Evolutionary conservation across 37 sponge, comb jelly and placozoan genomes (phyloP), one percentile per base, ranked within the genome.

Genomic region (Ephydatia muelleri): DNA sequence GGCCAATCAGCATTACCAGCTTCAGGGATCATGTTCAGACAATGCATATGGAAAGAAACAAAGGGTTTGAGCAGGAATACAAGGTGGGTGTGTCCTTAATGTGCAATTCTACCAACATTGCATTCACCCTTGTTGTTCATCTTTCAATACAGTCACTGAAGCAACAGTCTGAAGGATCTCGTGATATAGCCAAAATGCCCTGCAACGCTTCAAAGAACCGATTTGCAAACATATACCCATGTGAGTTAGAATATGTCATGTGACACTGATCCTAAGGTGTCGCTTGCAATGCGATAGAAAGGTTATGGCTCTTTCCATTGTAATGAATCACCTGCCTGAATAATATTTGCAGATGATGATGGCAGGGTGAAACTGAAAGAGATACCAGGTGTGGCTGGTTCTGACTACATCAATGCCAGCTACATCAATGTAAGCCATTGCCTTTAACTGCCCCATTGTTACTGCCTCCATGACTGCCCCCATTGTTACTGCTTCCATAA

Each of bases 151-250:
- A 84, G 85, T 64, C 48, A 4, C 69, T 84, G 36, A 69, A 40
- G 26, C 40, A 35, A 8, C 69, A 33, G 39, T 68, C 78, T 30
- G 67, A 66, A 38, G 75, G 83, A 27, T n/a, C 76, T 0, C 70
- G 38, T 49, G 76, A 88, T 6, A 70, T 70, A 22, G 74, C 82
- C 26, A 74, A 73, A 73, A 3, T 80, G 39, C 72, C 49, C 29
- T 40, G 67, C 47, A 88, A 88, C 79, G 38, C 38, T 38, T 39
- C 35, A 72, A 88, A 88, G 75, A 88, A 88, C 72, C 75, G 88
- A 83, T 88, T 77, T 68, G 75, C 77, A 1, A 88, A 88, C 72
- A 88, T 88, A 28, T 73, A 39, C 70, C 88, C 88, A 68, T 88
- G 88, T 88, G 47, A 82, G 88, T 67, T n/a, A 73, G 36, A 2